These are phyloP conservation scores for Sitta carolinensis DNA, from an alignment of 2,797 vertebrate genomes.

Conservation along the genomic window DNA sequence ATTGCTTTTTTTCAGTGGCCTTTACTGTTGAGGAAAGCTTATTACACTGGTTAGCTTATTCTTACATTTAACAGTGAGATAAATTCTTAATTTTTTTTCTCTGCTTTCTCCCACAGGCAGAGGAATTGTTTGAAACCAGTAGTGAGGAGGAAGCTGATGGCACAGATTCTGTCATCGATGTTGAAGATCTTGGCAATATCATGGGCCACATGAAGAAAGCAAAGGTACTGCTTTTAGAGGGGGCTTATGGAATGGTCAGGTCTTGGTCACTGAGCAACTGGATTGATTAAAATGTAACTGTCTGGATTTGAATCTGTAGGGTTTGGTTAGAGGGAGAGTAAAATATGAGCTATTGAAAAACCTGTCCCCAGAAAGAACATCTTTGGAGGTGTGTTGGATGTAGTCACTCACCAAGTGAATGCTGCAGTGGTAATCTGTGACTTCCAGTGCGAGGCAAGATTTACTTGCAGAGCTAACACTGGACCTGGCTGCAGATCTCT, in stretches of 20 bases:
- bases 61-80: neutral
- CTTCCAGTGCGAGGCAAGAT: neutral
- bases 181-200: constrained; percentile 89
- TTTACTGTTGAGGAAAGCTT: neutral
- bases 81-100: neutral
- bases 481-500: neutral
- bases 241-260: neutral
- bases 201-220: constrained; percentile 81
- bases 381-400: neutral
- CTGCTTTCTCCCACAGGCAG: constrained; percentile 36
- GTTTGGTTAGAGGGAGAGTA: neutral
- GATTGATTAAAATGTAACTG: neutral
- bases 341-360: neutral
- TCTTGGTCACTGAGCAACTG: neutral
- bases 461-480: neutral
- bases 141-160: constrained; percentile 81
- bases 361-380: neutral
- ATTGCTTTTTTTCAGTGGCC: neutral
- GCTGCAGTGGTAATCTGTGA: neutral
- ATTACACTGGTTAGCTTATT: neutral
- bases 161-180: constrained; percentile 78
- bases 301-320: neutral
- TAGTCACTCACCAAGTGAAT: neutral
- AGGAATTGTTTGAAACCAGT: constrained; percentile 81
- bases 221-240: constrained; percentile 81